Evolutionary conservation across 2,113 vertebrate genomes (phyloP).

Genomic region (Edolisoma coerulescens): DNA sequence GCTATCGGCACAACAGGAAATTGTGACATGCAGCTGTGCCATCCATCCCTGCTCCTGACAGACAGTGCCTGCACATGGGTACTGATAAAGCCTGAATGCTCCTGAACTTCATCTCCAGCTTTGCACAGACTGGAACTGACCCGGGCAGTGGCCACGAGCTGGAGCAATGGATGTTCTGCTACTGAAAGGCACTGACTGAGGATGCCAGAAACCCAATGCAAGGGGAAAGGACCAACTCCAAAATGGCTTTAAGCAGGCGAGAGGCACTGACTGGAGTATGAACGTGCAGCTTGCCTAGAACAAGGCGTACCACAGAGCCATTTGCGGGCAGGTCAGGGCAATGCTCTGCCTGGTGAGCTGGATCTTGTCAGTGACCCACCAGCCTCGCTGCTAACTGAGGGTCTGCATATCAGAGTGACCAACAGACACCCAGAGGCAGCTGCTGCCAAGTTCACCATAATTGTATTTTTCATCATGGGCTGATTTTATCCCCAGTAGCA

Average conservation of each 20-base stretch:
- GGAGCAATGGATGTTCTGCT: not conserved
- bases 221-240: not conserved
- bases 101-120: not conserved
- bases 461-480: not conserved
- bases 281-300: not conserved
- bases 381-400: not conserved
- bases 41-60: not conserved
- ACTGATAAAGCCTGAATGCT: not conserved
- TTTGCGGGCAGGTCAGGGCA: not conserved
- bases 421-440: not conserved
- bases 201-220: not conserved
- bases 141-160: fast-evolving
- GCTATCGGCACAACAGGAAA: not conserved
- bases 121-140: not conserved
- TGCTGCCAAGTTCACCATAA: not conserved
- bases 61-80: fast-evolving
- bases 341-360: not conserved
- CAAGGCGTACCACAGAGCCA: not conserved
- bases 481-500: not conserved
- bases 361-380: not conserved
- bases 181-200: not conserved
- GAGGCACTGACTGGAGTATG: not conserved
- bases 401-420: not conserved
- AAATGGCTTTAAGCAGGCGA: not conserved
- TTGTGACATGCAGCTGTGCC: not conserved